Conservation (phyloP, 2,113 vertebrate genomes). For the Ornithorhynchus anatinus region DNA sequence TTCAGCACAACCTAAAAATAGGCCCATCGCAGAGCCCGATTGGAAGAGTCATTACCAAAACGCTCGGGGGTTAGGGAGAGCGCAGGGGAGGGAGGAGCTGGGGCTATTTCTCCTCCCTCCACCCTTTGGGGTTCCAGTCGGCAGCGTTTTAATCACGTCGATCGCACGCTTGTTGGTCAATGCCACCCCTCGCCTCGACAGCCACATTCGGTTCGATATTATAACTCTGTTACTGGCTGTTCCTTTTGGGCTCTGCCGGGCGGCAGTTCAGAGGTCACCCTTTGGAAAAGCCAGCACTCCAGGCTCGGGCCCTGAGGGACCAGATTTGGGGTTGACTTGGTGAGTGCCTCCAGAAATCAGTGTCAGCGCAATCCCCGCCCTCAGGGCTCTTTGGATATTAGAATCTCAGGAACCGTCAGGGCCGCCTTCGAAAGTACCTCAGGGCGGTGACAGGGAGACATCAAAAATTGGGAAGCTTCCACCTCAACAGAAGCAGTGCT, state of each 20-base stretch:
- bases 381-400: too few relatives aligned
- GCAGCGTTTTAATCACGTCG: background rate
- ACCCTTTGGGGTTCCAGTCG: background rate
- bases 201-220: constrained; percentile 14
- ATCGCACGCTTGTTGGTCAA: background rate
- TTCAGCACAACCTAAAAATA: constrained; percentile 41
- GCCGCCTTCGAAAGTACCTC: too few relatives aligned
- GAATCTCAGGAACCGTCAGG: too few relatives aligned
- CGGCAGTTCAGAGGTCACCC: background rate
- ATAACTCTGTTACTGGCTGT: background rate
- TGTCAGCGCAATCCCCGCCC: too few relatives aligned
- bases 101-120: background rate
- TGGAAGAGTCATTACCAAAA: constrained; percentile 18
- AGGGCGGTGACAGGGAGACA: too few relatives aligned
- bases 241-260: background rate
- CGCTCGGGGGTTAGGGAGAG: background rate
- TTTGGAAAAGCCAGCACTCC: background rate
- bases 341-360: too few relatives aligned
- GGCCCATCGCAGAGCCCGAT: constrained; percentile 15
- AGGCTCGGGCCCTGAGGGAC: background rate
- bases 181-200: background rate
- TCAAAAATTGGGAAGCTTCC: too few relatives aligned
- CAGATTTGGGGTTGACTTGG: too few relatives aligned
- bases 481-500: too few relatives aligned
- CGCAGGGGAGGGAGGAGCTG: background rate